These are phyloP conservation scores for Apis laboriosa DNA, from an alignment of 1,140 invertebrate genomes.

Conservation along the genomic window DNA sequence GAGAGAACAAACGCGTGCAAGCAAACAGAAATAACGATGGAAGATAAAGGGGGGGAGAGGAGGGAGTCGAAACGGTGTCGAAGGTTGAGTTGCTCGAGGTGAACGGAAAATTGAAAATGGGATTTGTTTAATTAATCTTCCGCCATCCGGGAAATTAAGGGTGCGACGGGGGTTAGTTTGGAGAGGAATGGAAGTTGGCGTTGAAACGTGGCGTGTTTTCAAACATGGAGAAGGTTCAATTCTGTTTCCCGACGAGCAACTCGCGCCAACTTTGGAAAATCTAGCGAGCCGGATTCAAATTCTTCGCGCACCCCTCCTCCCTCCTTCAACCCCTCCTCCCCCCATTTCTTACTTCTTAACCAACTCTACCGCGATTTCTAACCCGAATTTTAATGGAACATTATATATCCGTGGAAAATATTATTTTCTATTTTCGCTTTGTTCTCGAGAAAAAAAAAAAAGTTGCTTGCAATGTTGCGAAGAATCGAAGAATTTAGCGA, in stretches of 20 bases:
- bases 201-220: neutral
- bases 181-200: neutral
- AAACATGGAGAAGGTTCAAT: neutral
- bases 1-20: neutral
- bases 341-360: constrained; percentile 8
- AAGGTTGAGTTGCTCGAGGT: too few species aligned
- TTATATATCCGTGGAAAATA: too few species aligned
- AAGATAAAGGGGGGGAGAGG: too few species aligned
- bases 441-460: too few species aligned
- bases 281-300: constrained; percentile 20
- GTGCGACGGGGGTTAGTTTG: neutral
- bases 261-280: constrained; percentile 13
- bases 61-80: neutral
- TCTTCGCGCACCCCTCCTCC: neutral
- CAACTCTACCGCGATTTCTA: neutral
- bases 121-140: constrained; percentile 38
- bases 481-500: too few species aligned
- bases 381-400: constrained; percentile 7
- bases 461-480: too few species aligned
- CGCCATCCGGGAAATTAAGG: constrained; percentile 11
- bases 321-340: too few species aligned
- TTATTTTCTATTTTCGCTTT: too few species aligned
- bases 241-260: constrained; percentile 2
- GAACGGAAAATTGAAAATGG: constrained; percentile 5
- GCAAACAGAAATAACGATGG: neutral